Conservation (phyloP, 2,797 vertebrate genomes). For the Squalus acanthias region DNA sequence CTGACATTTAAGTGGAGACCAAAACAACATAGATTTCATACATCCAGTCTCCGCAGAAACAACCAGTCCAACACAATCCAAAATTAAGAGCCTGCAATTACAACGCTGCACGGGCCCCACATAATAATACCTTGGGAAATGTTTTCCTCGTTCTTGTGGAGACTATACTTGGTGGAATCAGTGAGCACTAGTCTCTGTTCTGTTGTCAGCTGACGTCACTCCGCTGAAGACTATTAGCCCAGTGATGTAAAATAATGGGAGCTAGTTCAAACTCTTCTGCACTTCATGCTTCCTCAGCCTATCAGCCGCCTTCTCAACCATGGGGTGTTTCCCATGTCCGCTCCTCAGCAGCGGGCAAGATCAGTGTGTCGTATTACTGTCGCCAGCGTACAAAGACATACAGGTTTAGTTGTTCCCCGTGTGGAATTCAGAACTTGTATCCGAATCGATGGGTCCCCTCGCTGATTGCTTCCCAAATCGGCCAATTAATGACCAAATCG, state of each 20-base stretch:
- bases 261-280: background rate
- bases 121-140: background rate
- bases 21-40: background rate
- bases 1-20: background rate
- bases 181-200: background rate
- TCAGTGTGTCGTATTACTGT: no score
- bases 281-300: background rate
- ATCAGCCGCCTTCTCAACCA: background rate
- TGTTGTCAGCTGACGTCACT: no score
- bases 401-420: background rate
- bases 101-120: background rate
- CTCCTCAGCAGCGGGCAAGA: background rate
- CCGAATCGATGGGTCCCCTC: background rate
- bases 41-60: background rate
- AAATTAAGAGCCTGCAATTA: background rate
- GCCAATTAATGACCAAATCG: background rate
- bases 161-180: background rate
- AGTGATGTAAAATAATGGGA: background rate
- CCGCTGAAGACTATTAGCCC: background rate
- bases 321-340: background rate
- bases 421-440: background rate
- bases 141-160: background rate
- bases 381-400: background rate
- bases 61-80: background rate
- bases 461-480: background rate